Evolutionary conservation across 2,113 vertebrate genomes (phyloP), one percentile per base, ranked within the genome.

Genomic region (Phyllopteryx taeniolatus): DNA sequence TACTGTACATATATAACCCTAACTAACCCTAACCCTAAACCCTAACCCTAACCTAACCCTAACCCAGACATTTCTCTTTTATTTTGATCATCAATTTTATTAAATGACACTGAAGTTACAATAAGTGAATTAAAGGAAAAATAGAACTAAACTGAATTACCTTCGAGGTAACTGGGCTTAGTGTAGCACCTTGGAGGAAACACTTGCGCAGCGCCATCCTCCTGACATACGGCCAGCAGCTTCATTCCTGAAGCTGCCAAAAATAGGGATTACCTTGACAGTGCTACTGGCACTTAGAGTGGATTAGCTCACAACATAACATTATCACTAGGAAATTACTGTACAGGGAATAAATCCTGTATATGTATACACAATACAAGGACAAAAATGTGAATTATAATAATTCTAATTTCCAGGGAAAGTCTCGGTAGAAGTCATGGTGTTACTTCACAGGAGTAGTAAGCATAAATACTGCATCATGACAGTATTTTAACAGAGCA

Each of bases 161-260:
- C 72, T 83, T 82, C 76, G 77, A 78, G 74, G 78, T 90, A 87
- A 90, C 87, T 86, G 86, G 86, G 76, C 71, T 43, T 76, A 82
- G 88, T 87, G 84, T 87, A 63, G 83, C 86, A 84, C 85, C 85
- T 76, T 74, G 75, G 83, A 84, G 85, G 83, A 86, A 80, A 87
- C 81, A 67, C 74, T 71, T 82, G 86, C 85, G 76, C 70, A 3
- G 72, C 67, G 64, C 75, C 71, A 42, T 72, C 7, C 35, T 77
- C 43, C 75, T 75, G 86, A 84, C 84, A 90, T 89, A 88, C 88
- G 90, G 89, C 71, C 73, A 67, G 59, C 82, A 82, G 85, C 81
- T 66, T 67, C 80, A 74, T 64, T 60, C 54, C 27, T 22, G 53
- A 27, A 62, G 71, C 81, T 87, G 86, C 87, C 90, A 90, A 79